Evolutionary conservation across 2,113 vertebrate species (phyloP).

Genomic region (Arothron firmamentum): DNA sequence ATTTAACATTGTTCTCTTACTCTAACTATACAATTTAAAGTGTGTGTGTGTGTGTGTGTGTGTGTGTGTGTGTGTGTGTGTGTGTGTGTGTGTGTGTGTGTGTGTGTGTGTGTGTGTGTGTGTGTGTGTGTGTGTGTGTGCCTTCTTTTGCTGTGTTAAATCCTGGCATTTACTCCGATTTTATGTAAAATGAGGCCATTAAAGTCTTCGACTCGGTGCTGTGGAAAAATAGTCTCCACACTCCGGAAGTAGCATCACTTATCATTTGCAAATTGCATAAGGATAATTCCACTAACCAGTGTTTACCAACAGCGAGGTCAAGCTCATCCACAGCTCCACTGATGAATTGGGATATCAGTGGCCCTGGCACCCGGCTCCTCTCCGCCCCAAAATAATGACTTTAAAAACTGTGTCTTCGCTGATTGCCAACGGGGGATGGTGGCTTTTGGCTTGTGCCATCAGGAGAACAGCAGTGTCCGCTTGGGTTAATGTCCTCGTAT

Average conservation of each 20-base stretch:
- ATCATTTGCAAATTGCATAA: slow-evolving; percentile 60
- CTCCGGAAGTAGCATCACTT: slow-evolving; percentile 51
- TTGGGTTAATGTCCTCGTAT: slow-evolving; percentile 74
- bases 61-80: background rate
- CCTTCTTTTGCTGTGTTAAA: background rate
- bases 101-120: background rate
- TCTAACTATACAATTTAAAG: too few relatives aligned
- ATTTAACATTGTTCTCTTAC: too few relatives aligned
- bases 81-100: background rate
- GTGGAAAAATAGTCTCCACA: slow-evolving; percentile 27
- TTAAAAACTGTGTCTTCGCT: slow-evolving; percentile 45
- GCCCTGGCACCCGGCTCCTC: slow-evolving; percentile 52
- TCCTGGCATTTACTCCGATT: slow-evolving; percentile 47
- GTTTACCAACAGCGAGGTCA: slow-evolving; percentile 57
- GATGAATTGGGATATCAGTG: slow-evolving; percentile 54
- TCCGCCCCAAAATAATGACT: slow-evolving; percentile 46
- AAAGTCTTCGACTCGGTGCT: slow-evolving; percentile 44
- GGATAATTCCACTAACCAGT: slow-evolving; percentile 50
- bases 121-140: background rate
- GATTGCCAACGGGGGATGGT: slow-evolving; percentile 57
- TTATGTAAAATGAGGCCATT: slow-evolving; percentile 60
- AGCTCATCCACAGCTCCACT: slow-evolving; percentile 44
- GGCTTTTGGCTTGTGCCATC: slow-evolving; percentile 68
- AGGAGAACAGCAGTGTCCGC: slow-evolving; percentile 68
- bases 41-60: background rate